Conservation (phyloP, 2,888 invertebrate genomes). For the Chironomus tentans region DNA sequence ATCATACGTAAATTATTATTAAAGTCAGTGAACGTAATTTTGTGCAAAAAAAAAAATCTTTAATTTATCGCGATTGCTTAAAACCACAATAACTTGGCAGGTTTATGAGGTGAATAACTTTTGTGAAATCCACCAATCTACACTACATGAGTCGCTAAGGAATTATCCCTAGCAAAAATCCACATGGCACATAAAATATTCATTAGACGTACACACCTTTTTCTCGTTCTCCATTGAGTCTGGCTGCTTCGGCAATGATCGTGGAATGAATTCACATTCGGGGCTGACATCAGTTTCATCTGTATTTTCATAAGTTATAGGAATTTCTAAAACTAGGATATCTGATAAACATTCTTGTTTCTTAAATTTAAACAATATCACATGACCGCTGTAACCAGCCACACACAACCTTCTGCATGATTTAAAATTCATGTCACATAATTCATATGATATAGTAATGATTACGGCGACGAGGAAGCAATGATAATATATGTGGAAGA, state of each 20-base stretch:
- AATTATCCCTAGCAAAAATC: neutral
- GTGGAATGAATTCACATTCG: conserved; percentile 65
- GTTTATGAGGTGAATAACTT: too few relatives aligned
- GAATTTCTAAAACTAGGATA: conserved; percentile 78
- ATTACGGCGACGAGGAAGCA: neutral
- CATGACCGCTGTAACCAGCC: conserved; percentile 87
- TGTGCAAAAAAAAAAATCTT: too few relatives aligned
- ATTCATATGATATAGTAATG: neutral
- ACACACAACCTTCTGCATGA: conserved; percentile 58
- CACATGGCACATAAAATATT: conserved; percentile 3
- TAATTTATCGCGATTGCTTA: too few relatives aligned
- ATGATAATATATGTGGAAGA: neutral
- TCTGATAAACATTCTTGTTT: conserved; percentile 80
- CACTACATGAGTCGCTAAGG: too few relatives aligned
- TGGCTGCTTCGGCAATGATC: conserved; percentile 43
- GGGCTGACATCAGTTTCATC: conserved; percentile 74
- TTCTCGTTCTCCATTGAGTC: conserved; percentile 40
- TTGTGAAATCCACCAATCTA: too few relatives aligned
- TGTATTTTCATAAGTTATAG: conserved; percentile 71
- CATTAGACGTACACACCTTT: conserved; percentile 39
- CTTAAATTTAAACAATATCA: conserved; percentile 90
- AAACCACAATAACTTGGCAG: too few relatives aligned
- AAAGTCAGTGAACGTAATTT: too few relatives aligned
- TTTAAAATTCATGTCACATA: neutral
- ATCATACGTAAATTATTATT: too few relatives aligned